A percentile compares a stretch with the other conserved stretches of the same genome.
Conservation (phyloP, 1,140 invertebrate genomes). For the Zaprionus inermis region DNA sequence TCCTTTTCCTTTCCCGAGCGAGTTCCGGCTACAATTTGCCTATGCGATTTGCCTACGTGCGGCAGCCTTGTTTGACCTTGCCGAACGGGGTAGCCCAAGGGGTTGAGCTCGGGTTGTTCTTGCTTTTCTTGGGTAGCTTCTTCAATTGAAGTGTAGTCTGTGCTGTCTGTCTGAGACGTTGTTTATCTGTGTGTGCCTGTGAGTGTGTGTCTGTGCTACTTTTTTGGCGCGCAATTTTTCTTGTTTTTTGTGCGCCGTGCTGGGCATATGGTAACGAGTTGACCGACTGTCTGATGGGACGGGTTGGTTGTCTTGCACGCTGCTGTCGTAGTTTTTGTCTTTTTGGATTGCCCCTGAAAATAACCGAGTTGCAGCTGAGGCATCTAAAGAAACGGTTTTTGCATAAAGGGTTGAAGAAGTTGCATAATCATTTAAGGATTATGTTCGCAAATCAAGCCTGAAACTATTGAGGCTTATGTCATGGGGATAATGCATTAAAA, state of each 20-base stretch:
- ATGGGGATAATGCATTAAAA: background rate
- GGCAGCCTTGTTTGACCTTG: slow-evolving; percentile 62
- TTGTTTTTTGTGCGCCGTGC: slow-evolving; percentile 14
- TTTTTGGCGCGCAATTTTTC: slow-evolving; percentile 74
- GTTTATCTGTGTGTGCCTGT: background rate
- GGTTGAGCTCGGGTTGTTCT: slow-evolving; percentile 44
- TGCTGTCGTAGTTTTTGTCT: slow-evolving; percentile 36
- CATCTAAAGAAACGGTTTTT: slow-evolving; percentile 63
- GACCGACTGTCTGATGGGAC: slow-evolving; percentile 59
- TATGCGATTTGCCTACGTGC: slow-evolving; percentile 63
- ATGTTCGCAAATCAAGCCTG: slow-evolving; percentile 11
- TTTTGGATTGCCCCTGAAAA: slow-evolving; percentile 32
- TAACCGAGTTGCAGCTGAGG: slow-evolving; percentile 34
- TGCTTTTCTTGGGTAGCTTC: slow-evolving; percentile 55
- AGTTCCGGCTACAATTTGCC: slow-evolving; percentile 41
- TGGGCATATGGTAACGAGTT: slow-evolving; percentile 73
- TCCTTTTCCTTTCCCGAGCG: slow-evolving; percentile 10
- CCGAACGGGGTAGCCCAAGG: slow-evolving; percentile 36
- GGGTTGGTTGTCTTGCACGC: slow-evolving; percentile 18
- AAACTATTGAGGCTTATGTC: background rate
- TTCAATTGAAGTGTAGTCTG: slow-evolving; percentile 37
- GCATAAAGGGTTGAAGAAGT: slow-evolving; percentile 9
- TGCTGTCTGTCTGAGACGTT: slow-evolving; percentile 10
- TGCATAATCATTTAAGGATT: slow-evolving; percentile 24
- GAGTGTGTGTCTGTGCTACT: slow-evolving; percentile 16